phyloP scores from a whole-genome alignment of 2,888 invertebrate genomes.

The Glaucopsyche alexis region DNA sequence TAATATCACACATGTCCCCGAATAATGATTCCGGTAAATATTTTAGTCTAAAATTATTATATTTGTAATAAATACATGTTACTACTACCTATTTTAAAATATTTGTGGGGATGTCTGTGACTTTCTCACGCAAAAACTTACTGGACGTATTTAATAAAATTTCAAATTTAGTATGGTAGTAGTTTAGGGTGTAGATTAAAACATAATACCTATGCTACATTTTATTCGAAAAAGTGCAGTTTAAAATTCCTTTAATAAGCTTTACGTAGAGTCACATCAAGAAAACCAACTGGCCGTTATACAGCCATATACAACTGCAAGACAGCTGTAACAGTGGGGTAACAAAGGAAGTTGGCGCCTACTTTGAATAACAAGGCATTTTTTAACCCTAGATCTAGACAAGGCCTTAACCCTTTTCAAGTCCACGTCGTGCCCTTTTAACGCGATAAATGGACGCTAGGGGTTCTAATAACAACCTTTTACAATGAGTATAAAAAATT shows the following conservation, averaged over 20 bases:
- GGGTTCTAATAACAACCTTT: background rate
- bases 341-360: slow-evolving; percentile 57
- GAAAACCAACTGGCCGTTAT: background rate
- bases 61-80: too few species aligned
- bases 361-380: slow-evolving; percentile 51
- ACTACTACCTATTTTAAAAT: too few species aligned
- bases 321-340: slow-evolving; percentile 58
- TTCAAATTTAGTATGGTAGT: too few species aligned
- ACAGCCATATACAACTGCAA: slow-evolving; percentile 47
- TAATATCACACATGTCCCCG: slow-evolving; percentile 70
- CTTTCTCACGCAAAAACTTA: too few species aligned
- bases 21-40: slow-evolving; percentile 74
- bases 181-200: too few species aligned
- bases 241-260: too few species aligned
- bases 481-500: background rate
- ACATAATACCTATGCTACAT: too few species aligned
- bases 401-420: slow-evolving; percentile 32
- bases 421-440: slow-evolving; percentile 35
- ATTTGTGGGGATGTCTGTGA: too few species aligned
- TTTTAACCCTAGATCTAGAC: slow-evolving; percentile 44
- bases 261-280: background rate
- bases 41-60: background rate
- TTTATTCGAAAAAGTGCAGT: too few species aligned
- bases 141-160: too few species aligned
- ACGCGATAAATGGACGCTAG: background rate